Evolutionary conservation across 2,113 vertebrate genomes (phyloP).

Genomic region (Marmota flaviventris): DNA sequence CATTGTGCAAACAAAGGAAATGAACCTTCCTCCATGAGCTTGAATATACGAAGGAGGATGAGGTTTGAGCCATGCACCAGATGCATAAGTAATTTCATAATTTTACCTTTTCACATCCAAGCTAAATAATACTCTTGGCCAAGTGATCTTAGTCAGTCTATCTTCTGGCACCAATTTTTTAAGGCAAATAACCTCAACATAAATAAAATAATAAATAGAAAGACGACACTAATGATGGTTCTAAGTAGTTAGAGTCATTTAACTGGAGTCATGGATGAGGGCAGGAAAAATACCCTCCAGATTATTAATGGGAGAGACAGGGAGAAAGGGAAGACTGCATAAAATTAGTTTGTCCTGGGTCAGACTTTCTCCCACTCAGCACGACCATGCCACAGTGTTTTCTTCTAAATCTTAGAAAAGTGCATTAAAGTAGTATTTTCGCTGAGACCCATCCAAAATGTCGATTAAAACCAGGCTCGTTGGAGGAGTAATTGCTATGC

Average conservation of each 20-base stretch:
- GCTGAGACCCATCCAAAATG: slow-evolving; percentile 41
- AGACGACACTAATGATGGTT: slow-evolving; percentile 42
- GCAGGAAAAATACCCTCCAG: slow-evolving; percentile 54
- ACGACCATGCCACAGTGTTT: slow-evolving; percentile 11
- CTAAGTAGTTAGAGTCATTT: neutral
- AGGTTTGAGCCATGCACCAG: slow-evolving; percentile 1
- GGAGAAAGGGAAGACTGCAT: neutral
- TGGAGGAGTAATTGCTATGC: neutral
- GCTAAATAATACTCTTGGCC: slow-evolving; percentile 68
- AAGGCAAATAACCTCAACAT: slow-evolving; percentile 72
- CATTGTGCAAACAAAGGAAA: neutral
- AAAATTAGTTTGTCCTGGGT: slow-evolving; percentile 51
- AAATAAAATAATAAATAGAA: slow-evolving; percentile 82
- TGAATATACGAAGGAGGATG: neutral
- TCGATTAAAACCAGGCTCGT: slow-evolving; percentile 65
- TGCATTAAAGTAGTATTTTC: slow-evolving; percentile 8
- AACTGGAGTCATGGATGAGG: slow-evolving; percentile 48
- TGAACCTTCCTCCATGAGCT: neutral
- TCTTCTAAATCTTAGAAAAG: slow-evolving; percentile 62
- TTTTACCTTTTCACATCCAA: slow-evolving; percentile 80
- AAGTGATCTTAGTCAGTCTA: slow-evolving; percentile 63
- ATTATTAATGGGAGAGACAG: neutral
- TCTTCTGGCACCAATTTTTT: slow-evolving; percentile 77
- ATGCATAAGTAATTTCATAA: slow-evolving; percentile 79
- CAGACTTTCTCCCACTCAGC: slow-evolving; percentile 61